These are phyloP conservation scores for Anser brachyrhynchus DNA, from an alignment of 2,113 vertebrate genomes.

Conservation along the genomic window DNA sequence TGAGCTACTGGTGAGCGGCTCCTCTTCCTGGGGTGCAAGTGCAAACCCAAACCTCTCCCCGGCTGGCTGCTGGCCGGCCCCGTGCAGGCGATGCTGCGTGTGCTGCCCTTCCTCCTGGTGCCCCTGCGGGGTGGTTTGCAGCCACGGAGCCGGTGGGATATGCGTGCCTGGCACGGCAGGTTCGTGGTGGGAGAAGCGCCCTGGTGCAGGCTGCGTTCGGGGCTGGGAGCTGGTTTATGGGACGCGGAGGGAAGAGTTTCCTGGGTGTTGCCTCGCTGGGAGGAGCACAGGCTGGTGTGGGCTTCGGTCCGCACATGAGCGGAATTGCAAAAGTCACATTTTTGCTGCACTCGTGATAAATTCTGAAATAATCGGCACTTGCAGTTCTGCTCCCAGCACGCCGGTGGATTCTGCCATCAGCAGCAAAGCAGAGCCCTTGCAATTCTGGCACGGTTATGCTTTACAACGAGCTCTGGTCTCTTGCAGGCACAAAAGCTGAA, in stretches of 20 bases:
- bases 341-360: neutral
- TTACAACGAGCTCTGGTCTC: neutral
- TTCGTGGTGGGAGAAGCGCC: neutral
- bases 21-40: too few relatives aligned
- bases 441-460: neutral
- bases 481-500: neutral
- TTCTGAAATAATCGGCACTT: neutral
- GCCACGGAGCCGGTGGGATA: neutral
- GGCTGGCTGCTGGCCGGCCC: neutral
- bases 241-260: too few relatives aligned
- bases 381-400: neutral
- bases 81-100: neutral
- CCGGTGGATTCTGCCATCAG: neutral
- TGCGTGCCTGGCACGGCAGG: neutral
- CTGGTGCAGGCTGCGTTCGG: neutral
- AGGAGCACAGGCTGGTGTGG: neutral
- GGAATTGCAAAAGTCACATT: constrained; percentile 51
- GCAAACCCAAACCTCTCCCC: too few relatives aligned
- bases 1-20: neutral
- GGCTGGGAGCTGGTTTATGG: neutral
- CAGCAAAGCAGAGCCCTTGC: neutral
- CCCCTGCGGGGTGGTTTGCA: neutral
- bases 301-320: neutral
- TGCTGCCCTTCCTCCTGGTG: neutral
- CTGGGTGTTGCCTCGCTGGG: neutral